phyloP scores from a whole-genome alignment of 2,113 vertebrate genomes.

The Anser brachyrhynchus region DNA sequence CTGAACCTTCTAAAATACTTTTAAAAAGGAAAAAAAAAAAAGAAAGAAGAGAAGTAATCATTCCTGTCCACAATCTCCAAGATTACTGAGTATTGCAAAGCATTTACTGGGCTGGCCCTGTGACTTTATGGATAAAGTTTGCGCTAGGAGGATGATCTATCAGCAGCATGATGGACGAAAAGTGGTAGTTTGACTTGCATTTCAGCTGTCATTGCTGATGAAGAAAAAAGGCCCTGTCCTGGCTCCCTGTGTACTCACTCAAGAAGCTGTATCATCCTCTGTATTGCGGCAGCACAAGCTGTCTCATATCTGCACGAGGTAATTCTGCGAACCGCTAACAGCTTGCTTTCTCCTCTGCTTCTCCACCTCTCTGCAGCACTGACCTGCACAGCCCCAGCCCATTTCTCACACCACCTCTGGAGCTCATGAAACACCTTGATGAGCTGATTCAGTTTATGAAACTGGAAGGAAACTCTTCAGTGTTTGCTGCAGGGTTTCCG shows the following conservation, averaged over 20 bases:
- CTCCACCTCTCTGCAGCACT: background rate
- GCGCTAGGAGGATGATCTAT: background rate
- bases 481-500: background rate
- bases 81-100: background rate
- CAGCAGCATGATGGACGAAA: background rate
- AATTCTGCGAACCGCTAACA: background rate
- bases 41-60: rapidly evolving
- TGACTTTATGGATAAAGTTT: background rate
- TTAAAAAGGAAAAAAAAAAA: rapidly evolving
- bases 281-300: background rate
- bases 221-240: background rate
- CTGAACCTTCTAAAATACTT: background rate
- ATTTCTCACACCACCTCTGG: background rate
- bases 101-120: background rate
- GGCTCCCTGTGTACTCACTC: background rate
- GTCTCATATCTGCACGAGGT: rapidly evolving
- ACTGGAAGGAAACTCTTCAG: background rate
- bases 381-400: background rate
- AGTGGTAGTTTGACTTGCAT: background rate
- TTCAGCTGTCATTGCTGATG: background rate
- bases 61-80: background rate
- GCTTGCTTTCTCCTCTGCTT: background rate
- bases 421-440: background rate
- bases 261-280: background rate
- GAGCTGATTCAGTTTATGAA: background rate